phyloP scores from a whole-genome alignment of 2,113 vertebrate species.

The Sinocyclocheilus anophthalmus region DNA sequence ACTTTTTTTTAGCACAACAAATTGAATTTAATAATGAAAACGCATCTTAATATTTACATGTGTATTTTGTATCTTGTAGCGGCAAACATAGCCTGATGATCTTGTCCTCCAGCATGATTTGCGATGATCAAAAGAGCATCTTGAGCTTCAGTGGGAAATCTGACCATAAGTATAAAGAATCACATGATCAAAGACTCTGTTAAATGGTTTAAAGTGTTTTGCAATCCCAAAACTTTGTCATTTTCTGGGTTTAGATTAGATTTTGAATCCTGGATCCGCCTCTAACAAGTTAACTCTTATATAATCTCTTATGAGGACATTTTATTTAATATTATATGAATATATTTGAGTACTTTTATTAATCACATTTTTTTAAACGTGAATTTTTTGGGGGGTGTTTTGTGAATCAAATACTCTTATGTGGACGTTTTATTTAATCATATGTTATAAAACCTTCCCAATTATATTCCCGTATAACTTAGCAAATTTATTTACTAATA shows the following conservation, averaged over 20 bases:
- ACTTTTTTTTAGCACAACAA: background rate
- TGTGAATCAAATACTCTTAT: no score
- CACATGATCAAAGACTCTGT: background rate
- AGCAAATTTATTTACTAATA: background rate
- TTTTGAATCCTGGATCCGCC: background rate
- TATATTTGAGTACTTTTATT: no score
- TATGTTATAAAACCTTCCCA: no score
- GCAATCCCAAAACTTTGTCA: background rate
- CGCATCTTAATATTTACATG: background rate
- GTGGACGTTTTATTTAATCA: no score
- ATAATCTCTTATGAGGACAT: background rate
- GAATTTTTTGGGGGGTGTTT: no score
- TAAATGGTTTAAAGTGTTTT: background rate
- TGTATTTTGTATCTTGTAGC: background rate
- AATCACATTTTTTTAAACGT: no score
- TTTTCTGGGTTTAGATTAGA: background rate
- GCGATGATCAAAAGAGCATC: background rate
- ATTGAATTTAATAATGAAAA: background rate
- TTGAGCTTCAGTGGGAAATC: background rate
- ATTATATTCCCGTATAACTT: no score
- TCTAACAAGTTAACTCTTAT: no score
- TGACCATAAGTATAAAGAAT: background rate
- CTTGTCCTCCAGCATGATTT: background rate
- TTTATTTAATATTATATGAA: background rate
- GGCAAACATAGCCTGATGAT: background rate